Conservation (phyloP, 2,113 vertebrate species). For the Indicator indicator region DNA sequence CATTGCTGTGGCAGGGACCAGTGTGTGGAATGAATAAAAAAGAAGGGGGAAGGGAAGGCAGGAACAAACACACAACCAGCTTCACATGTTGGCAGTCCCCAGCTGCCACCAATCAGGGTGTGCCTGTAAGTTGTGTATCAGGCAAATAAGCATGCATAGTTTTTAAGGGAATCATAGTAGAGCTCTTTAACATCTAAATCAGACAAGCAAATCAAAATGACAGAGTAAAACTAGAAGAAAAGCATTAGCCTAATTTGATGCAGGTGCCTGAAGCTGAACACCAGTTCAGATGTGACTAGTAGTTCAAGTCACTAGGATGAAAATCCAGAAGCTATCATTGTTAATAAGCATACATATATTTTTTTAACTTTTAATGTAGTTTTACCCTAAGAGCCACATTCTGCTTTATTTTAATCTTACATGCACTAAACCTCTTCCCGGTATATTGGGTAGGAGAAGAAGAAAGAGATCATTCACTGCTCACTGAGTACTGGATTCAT, state of each 20-base stretch:
- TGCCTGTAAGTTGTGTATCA: slow-evolving; percentile 4
- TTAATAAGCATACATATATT: not conserved
- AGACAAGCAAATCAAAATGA: not conserved
- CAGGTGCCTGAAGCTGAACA: not conserved
- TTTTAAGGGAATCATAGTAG: slow-evolving; percentile 40
- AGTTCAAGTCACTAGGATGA: not conserved
- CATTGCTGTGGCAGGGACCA: not conserved
- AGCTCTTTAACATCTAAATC: slow-evolving; percentile 32
- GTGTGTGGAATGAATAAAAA: not conserved
- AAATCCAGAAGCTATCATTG: not conserved
- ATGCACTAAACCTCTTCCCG: not conserved
- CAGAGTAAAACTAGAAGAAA: slow-evolving; percentile 3
- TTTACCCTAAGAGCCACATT: not conserved
- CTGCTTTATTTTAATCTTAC: not conserved
- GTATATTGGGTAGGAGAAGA: not conserved
- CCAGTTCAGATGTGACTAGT: not conserved
- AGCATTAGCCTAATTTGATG: not conserved
- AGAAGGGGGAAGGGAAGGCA: fast-evolving
- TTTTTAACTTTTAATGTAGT: not conserved
- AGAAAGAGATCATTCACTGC: not conserved
- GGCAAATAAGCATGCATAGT: slow-evolving; percentile 24
- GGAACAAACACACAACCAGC: not conserved
- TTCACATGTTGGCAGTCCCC: not conserved
- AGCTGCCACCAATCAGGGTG: slow-evolving; percentile 14
- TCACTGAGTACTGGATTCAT: not conserved